These are phyloP conservation scores for Saxicola maurus DNA, from an alignment of 2,797 vertebrate species.

Conservation along the genomic window DNA sequence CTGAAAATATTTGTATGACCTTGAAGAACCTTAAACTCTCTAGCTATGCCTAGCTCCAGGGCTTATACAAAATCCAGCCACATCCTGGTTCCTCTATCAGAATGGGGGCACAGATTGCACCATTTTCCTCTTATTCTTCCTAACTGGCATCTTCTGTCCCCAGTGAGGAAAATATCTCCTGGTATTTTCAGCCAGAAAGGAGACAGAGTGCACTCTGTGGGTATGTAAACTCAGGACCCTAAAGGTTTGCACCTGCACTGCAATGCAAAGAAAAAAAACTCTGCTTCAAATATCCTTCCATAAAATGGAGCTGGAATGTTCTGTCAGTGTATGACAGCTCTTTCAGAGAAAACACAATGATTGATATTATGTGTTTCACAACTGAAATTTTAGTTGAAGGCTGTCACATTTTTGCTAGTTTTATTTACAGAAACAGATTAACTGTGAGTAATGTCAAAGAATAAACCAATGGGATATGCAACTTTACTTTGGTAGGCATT, in stretches of 20 bases:
- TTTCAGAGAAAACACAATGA: neutral
- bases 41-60: neutral
- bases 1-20: neutral
- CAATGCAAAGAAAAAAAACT: neutral
- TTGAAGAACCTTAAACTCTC: neutral
- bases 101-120: neutral
- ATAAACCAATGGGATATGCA: neutral
- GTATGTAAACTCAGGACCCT: neutral
- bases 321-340: neutral
- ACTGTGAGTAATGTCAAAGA: neutral
- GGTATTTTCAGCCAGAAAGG: neutral
- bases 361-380: neutral
- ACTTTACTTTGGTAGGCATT: neutral
- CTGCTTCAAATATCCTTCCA: neutral
- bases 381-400: neutral
- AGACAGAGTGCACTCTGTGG: neutral
- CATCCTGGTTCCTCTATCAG: neutral
- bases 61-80: neutral
- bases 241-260: neutral
- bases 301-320: neutral
- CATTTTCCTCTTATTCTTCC: neutral
- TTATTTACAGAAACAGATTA: slow-evolving; percentile 6
- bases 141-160: neutral
- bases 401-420: neutral
- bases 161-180: neutral